Evolutionary conservation across 2,888 invertebrate genomes (phyloP).

Genomic region (Agrochola lychnidis): DNA sequence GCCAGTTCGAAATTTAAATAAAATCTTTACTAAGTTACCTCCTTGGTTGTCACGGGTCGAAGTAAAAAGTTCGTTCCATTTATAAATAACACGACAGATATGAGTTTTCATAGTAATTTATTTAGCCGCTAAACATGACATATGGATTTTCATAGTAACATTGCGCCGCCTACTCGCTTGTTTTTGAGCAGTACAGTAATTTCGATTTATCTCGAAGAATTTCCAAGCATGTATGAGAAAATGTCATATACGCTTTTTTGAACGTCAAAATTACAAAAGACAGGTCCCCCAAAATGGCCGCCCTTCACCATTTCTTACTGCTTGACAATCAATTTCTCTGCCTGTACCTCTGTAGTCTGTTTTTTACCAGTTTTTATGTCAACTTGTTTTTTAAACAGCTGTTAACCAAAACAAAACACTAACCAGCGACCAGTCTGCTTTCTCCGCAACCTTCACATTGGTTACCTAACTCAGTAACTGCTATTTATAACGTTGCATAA

Average conservation of each 20-base stretch:
- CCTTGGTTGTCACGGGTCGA: no score
- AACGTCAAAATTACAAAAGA: not conserved
- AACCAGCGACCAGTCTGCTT: constrained; percentile 15
- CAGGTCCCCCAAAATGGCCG: not conserved
- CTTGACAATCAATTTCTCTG: not conserved
- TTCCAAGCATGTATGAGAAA: not conserved
- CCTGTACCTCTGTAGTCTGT: not conserved
- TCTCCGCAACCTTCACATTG: constrained; percentile 48
- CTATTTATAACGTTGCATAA: constrained; percentile 50
- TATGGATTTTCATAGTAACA: no score
- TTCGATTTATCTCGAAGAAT: no score
- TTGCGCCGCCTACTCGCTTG: no score
- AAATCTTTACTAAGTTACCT: no score
- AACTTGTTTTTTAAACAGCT: constrained; percentile 5
- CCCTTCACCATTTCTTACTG: not conserved
- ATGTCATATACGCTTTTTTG: not conserved
- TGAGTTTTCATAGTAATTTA: no score
- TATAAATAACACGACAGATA: no score
- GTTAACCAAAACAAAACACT: constrained; percentile 12
- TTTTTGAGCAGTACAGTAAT: no score
- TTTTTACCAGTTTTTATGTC: not conserved
- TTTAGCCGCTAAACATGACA: no score
- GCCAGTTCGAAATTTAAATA: no score
- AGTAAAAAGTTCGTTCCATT: no score
- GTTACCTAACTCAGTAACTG: constrained; percentile 43